Conservation (phyloP, 2,888 invertebrate genomes). For the Latrodectus hesperus region DNA sequence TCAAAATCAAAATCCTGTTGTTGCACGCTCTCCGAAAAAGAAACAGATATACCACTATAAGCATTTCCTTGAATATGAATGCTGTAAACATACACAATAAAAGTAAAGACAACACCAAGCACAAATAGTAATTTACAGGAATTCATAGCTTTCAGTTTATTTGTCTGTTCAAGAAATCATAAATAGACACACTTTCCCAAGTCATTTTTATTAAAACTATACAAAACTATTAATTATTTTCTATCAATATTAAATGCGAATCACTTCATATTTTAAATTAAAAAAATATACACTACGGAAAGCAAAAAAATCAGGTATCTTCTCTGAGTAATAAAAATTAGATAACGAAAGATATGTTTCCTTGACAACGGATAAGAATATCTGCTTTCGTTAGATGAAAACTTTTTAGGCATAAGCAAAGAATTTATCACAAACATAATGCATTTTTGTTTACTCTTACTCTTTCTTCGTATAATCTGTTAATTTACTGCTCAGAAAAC, state of each 20-base stretch:
- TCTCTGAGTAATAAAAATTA: constrained; percentile 48
- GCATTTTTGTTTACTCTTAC: no score
- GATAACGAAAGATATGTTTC: constrained; percentile 36
- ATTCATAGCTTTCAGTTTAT: background rate
- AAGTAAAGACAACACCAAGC: background rate
- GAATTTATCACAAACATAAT: no score
- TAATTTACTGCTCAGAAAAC: no score
- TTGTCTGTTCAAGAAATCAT: background rate
- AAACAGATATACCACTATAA: constrained; percentile 43
- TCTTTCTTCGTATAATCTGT: no score
- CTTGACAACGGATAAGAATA: constrained; percentile 37
- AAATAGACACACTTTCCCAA: background rate
- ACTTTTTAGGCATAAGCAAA: no score
- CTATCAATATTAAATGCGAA: background rate
- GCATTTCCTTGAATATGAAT: constrained; percentile 38
- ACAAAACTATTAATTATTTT: background rate
- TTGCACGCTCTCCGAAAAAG: constrained; percentile 20
- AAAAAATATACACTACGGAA: constrained; percentile 9
- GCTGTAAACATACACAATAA: background rate
- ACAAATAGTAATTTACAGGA: background rate
- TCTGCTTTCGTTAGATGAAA: background rate
- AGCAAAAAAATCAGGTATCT: constrained; percentile 11
- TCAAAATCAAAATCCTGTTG: constrained; percentile 5
- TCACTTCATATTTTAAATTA: background rate
- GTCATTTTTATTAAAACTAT: background rate